Percentiles rank a stretch among this genome's conserved stretches.
Evolutionary conservation across 1,140 invertebrate species (phyloP).

Genomic region (Drosophila athabasca): DNA sequence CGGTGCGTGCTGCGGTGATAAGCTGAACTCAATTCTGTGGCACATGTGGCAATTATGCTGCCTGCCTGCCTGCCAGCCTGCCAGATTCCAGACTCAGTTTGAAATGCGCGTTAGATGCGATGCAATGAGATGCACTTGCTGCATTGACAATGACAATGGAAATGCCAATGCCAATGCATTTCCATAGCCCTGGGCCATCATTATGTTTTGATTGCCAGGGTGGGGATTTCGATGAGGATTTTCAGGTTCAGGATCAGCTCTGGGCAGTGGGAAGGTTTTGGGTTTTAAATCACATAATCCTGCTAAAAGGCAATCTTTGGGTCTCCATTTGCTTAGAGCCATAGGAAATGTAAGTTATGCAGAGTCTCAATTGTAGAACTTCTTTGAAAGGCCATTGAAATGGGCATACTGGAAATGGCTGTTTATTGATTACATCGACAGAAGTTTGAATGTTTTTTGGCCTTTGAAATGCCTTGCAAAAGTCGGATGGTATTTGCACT

Average conservation of each 20-base stretch:
- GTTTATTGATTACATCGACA: no score
- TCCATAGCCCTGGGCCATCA: constrained; percentile 41
- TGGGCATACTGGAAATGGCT: no score
- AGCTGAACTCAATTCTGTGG: constrained; percentile 73
- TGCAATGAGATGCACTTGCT: constrained; percentile 19
- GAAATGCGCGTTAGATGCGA: constrained; percentile 37
- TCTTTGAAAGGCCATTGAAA: no score
- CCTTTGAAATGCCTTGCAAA: no score
- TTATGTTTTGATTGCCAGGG: constrained; percentile 46
- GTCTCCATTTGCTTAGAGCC: no score
- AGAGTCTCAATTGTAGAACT: no score
- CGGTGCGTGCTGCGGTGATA: constrained; percentile 46
- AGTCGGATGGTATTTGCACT: no score
- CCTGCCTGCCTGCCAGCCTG: constrained; percentile 12
- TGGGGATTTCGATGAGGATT: constrained; percentile 11
- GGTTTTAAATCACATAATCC: no score
- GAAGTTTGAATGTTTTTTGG: no score
- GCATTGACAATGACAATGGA: constrained; percentile 19
- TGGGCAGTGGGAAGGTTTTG: no score
- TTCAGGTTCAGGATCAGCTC: constrained; percentile 6
- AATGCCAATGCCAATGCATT: constrained; percentile 14
- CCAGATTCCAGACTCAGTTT: constrained; percentile 18
- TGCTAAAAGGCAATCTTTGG: no score
- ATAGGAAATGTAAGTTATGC: no score
- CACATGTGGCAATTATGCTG: constrained; percentile 72